Conservation (phyloP, 2,797 vertebrate species). For the Gallirallus australis region DNA sequence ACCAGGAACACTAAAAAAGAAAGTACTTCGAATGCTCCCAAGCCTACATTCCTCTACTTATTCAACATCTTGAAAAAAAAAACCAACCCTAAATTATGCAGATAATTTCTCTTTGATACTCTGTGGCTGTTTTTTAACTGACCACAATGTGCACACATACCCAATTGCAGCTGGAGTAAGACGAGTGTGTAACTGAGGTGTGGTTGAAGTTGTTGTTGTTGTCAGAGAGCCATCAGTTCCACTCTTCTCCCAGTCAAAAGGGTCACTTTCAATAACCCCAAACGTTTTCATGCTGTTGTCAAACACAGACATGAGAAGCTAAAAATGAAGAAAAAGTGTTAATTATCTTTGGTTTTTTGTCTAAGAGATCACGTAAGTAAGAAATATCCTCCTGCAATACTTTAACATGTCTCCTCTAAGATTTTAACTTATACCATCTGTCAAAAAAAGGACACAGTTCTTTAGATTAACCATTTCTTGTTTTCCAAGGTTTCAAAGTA, state of each 20-base stretch:
- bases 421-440: background rate
- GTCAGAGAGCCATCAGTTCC: constrained; percentile 89
- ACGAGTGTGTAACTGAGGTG: constrained; percentile 94
- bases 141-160: constrained; percentile 73
- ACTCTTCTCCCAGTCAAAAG: constrained; percentile 97
- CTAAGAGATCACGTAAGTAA: background rate
- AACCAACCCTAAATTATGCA: background rate
- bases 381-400: background rate
- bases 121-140: background rate
- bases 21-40: background rate
- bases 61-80: background rate
- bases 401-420: background rate
- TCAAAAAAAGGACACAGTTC: background rate
- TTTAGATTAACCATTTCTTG: background rate
- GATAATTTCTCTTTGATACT: background rate
- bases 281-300: constrained; percentile 97
- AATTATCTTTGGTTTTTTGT: background rate
- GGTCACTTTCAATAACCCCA: constrained; percentile 94
- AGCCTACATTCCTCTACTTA: background rate
- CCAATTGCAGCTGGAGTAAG: constrained; percentile 95
- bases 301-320: constrained; percentile 97
- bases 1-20: background rate
- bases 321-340: constrained; percentile 42
- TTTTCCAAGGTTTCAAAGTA: background rate
- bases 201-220: constrained; percentile 88